Percentiles rank a stretch among this genome's conserved stretches.
phyloP scores from a whole-genome alignment of 2,888 invertebrate species.

The Drosophila sordidula region DNA sequence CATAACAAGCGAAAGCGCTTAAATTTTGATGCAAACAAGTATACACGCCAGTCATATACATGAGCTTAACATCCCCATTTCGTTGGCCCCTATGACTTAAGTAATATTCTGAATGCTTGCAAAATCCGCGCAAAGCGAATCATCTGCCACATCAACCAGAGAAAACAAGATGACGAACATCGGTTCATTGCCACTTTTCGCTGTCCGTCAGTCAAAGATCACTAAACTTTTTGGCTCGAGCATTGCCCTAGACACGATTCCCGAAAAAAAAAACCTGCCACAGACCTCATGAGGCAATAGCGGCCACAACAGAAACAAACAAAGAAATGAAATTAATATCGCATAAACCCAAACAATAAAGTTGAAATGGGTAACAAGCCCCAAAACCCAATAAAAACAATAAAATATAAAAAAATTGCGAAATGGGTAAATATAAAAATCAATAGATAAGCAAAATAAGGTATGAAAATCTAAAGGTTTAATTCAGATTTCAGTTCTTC shows the following conservation, averaged over 20 bases:
- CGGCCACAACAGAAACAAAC: slow-evolving; percentile 26
- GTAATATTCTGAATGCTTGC: slow-evolving; percentile 26
- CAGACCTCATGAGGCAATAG: slow-evolving; percentile 23
- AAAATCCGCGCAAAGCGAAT: slow-evolving; percentile 25
- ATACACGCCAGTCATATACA: neutral
- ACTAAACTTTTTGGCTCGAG: slow-evolving; percentile 61
- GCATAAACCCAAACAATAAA: slow-evolving; percentile 45
- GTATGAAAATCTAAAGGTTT: slow-evolving; percentile 1
- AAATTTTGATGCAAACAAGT: neutral
- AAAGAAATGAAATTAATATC: slow-evolving; percentile 63
- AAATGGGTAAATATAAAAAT: slow-evolving; percentile 67
- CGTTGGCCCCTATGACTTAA: slow-evolving; percentile 19
- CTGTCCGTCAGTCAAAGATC: slow-evolving; percentile 62
- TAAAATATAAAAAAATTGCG: slow-evolving; percentile 38
- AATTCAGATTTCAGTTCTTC: slow-evolving; percentile 10
- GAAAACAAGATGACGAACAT: slow-evolving; percentile 23
- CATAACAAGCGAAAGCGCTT: slow-evolving; percentile 7
- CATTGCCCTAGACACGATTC: slow-evolving; percentile 61
- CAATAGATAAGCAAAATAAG: slow-evolving; percentile 37
- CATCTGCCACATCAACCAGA: slow-evolving; percentile 26
- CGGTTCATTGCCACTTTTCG: slow-evolving; percentile 52
- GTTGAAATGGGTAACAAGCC: slow-evolving; percentile 20
- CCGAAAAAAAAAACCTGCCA: slow-evolving; percentile 37
- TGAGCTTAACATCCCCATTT: neutral
- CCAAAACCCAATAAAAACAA: slow-evolving; percentile 3